Percentiles rank a stretch among this genome's conserved stretches.
phyloP scores from a whole-genome alignment of 2,113 vertebrate species.

The Anguilla rostrata region DNA sequence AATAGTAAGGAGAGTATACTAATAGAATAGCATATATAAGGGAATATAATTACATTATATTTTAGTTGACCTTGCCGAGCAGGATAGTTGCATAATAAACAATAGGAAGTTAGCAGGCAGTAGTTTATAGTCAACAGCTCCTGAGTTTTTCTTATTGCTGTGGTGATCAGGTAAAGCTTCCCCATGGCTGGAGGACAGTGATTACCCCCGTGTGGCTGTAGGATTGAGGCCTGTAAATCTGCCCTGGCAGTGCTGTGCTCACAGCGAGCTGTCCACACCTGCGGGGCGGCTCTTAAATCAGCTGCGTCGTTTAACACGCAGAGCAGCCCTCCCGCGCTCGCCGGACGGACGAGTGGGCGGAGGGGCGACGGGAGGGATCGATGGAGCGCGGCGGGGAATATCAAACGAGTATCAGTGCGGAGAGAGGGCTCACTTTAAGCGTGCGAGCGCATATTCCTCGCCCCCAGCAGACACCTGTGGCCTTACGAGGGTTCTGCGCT shows the following conservation, averaged over 20 bases:
- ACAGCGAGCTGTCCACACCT: background rate
- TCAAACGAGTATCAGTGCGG: slow-evolving; percentile 27
- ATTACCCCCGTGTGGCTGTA: background rate
- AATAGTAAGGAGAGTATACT: too few species aligned
- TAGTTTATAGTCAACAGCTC: too few species aligned
- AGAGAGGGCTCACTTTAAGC: slow-evolving; percentile 14
- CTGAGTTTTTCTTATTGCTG: background rate
- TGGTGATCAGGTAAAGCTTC: background rate
- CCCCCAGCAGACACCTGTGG: too few species aligned
- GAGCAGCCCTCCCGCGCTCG: slow-evolving; percentile 21
- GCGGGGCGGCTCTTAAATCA: slow-evolving; percentile 40
- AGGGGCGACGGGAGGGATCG: slow-evolving; percentile 30
- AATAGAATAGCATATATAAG: too few species aligned
- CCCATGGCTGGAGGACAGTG: too few species aligned
- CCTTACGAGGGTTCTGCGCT: background rate
- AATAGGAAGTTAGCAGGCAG: too few species aligned
- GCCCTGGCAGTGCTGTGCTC: background rate
- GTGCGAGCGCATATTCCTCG: background rate
- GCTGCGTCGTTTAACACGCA: slow-evolving; percentile 39
- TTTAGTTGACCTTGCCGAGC: background rate
- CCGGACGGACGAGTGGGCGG: slow-evolving; percentile 32
- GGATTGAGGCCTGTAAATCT: background rate
- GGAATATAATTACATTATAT: background rate
- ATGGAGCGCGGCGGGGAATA: slow-evolving; percentile 26
- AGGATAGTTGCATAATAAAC: background rate